Evolutionary conservation across 2,113 vertebrate genomes (phyloP), one percentile per base, ranked within the genome.

Genomic region (Corydoras maculifer): DNA sequence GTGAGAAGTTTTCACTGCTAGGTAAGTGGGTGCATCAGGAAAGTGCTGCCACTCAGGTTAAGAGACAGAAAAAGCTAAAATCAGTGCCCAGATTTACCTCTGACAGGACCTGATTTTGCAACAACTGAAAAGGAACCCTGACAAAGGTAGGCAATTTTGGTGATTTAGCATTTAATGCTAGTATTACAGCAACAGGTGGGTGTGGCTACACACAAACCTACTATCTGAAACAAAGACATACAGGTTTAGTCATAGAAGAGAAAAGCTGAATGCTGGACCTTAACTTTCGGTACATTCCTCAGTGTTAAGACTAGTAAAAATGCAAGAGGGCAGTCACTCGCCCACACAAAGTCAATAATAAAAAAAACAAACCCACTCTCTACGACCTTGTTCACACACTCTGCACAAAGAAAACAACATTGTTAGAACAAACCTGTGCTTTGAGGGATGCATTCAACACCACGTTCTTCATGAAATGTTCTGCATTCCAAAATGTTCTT

Each of bases 301-400:
- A 77, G 78, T 77, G 75, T 77, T 77, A 67, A 63, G 78, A 80
- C 78, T 64, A 54, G 51, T 62, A 69, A 75, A 80, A 75, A 43
- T 43, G 12, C 18, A 51, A 62, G 69, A 10, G 32, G 69, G 58
- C 9, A 70, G 25, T 63, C 51, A 29, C 65, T 48, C 63, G 49
- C 63, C 43, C 50, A 62, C 69, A 30, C 10, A 31, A 50, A 53
- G 75, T 55, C 65, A 58, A 77, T 68, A 65, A 79, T 73, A 80
- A 71, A 71, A 58, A 73, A 69, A 48, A 66, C 51, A 50, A 54
- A 58, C 11, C 29, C 68, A 18, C 25, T 9, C 5, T 31, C 63
- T 29, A 13, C 48, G 2, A 49, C 55, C 51, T 62, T 60, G 35
- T 72, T 30, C 61, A 49, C 51, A 13, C 58, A 25, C n/a, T 74